phyloP scores from a whole-genome alignment of 1,140 invertebrate species.

The Diprion similis region DNA sequence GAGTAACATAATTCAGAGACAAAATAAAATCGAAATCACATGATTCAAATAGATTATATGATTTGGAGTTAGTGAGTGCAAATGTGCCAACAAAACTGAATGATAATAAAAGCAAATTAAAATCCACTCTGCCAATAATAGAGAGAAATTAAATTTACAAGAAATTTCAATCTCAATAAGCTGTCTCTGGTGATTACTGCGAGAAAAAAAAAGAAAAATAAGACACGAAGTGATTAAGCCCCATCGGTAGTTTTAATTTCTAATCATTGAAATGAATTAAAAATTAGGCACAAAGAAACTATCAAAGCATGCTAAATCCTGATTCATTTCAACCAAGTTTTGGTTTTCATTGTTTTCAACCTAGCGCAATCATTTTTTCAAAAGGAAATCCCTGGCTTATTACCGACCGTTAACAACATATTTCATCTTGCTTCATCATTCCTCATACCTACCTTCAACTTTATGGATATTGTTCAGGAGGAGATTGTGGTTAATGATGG shows the following conservation, averaged over 20 bases:
- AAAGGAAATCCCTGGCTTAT: no score
- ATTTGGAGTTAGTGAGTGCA: background rate
- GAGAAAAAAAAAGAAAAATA: no score
- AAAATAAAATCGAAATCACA: constrained; percentile 4
- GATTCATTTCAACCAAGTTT: background rate
- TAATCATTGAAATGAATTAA: no score
- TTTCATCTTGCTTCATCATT: background rate
- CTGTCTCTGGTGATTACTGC: no score
- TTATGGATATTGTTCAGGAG: constrained; percentile 77
- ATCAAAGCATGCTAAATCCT: background rate
- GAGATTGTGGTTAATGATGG: constrained; percentile 62
- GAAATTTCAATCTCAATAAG: no score
- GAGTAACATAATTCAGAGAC: background rate
- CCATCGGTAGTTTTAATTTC: no score
- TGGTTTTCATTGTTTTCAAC: constrained; percentile 10
- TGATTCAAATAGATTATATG: constrained; percentile 8
- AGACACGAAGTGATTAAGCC: no score
- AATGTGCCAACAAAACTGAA: background rate
- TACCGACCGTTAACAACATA: no score
- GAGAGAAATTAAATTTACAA: no score
- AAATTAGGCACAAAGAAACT: no score
- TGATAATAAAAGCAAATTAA: background rate
- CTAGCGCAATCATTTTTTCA: background rate
- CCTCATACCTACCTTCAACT: constrained; percentile 67
- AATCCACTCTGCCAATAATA: background rate